Evolutionary conservation across 1,140 invertebrate species (phyloP), one percentile per base, ranked within the genome.

Genomic region (Oscheius sp.): DNA sequence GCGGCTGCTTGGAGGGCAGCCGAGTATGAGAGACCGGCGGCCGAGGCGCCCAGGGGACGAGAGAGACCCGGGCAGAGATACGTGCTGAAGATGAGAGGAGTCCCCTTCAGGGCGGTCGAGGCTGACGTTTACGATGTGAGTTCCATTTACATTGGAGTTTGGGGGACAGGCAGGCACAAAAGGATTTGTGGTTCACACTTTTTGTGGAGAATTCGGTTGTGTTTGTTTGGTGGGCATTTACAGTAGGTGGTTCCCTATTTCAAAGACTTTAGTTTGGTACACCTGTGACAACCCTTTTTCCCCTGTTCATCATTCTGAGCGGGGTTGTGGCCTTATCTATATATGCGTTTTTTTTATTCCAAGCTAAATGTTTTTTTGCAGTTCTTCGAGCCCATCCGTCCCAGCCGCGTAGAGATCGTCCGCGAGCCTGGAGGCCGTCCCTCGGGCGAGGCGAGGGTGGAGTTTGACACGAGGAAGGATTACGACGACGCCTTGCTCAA

Each of bases 321-420:
- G 0, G 42, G 18, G 23, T 45, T 45, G 42, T 0, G 42, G 42
- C 15, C 18, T 45, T 45, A 45, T 45, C 23, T 45, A 18, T 45
- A 45, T 23, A 45, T 18, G 42, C 23, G 18, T 45, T 23, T 15
- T 15, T 15, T 45, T 18, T 18, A 45, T 45, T 45, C 42, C 0
- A n/a, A n/a, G n/a, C n/a, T n/a, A n/a, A n/a, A n/a, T n/a, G n/a
- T n/a, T 34, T 26, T 15, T 7, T 63, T 63, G 31, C 26, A 63
- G 45, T 76, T 76, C 42, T 76, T 76, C 49, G 35, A 35, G n/a
- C 75, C 75, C 2, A 75, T 76, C n/a, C 71, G 75, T 23, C 75
- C 75, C 3, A 45, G 49, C 29, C 42, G 61, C 36, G 45, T 76
- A 23, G 75, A 76, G 20, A 15, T 76, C 15, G 32, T 76, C 3